These are phyloP conservation scores for Myzus persicae DNA, from an alignment of 1,140 invertebrate species.

Conservation along the genomic window DNA sequence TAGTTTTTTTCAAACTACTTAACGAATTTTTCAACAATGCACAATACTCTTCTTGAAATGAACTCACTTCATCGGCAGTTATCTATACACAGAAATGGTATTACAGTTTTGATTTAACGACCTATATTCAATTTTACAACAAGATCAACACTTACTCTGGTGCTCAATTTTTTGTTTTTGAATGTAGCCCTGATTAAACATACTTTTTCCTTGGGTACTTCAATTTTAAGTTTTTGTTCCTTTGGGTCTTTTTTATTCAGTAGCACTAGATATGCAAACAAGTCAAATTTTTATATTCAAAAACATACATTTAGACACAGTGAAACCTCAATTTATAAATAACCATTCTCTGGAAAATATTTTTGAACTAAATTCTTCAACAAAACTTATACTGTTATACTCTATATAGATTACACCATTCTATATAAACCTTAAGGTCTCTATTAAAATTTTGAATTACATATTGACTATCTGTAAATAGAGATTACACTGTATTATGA, in stretches of 20 bases:
- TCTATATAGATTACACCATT: background rate
- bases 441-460: background rate
- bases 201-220: conserved; percentile 40
- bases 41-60: conserved; percentile 48
- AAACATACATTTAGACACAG: background rate
- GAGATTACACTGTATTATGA: background rate
- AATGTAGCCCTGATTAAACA: conserved; percentile 48
- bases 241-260: conserved; percentile 44
- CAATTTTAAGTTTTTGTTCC: conserved; percentile 39
- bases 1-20: conserved; percentile 53
- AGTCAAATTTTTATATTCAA: background rate
- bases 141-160: conserved; percentile 11
- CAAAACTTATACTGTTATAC: background rate
- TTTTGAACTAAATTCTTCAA: background rate
- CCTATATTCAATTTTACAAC: background rate
- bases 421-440: background rate
- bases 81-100: conserved; percentile 38
- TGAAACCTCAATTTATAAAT: background rate
- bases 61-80: conserved; percentile 13
- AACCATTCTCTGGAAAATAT: background rate
- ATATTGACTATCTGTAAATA: background rate
- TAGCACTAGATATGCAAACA: conserved; percentile 29
- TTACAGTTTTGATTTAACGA: background rate
- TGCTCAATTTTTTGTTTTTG: conserved; percentile 56
- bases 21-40: conserved; percentile 41